A percentile compares a stretch with the other conserved stretches of the same genome.
Conservation (phyloP, 2,797 vertebrate species). For the Bucorvus abyssinicus region DNA sequence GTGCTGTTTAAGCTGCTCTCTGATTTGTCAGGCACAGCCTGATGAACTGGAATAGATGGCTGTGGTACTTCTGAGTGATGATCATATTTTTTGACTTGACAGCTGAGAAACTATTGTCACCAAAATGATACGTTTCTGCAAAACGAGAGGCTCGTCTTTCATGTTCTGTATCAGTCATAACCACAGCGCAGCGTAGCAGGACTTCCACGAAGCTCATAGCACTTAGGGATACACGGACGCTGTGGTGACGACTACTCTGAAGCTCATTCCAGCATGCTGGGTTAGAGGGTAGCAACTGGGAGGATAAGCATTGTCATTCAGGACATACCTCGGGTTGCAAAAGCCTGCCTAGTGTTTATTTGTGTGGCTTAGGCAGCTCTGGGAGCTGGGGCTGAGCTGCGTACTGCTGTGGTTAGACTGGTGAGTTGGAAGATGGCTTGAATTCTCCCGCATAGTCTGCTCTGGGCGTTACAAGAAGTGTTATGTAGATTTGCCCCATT, state of each 20-base stretch:
- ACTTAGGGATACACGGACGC: not conserved
- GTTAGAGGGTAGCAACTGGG: not conserved
- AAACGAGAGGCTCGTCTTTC: not conserved
- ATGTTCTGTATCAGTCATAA: not conserved
- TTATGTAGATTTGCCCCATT: not conserved
- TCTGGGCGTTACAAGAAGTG: not conserved
- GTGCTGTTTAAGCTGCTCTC: not conserved
- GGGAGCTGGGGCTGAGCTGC: not conserved
- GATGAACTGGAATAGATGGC: not conserved
- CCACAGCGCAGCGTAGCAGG: not conserved
- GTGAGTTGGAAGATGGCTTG: not conserved
- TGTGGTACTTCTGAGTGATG: not conserved
- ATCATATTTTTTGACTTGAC: not conserved
- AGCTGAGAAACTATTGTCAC: constrained; percentile 2
- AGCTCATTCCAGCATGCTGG: not conserved
- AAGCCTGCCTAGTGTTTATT: not conserved
- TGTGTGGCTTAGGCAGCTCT: not conserved
- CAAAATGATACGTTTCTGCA: not conserved
- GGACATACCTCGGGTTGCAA: not conserved
- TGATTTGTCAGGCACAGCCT: not conserved
- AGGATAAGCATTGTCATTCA: not conserved
- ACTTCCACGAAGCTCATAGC: not conserved
- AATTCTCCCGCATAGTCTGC: not conserved
- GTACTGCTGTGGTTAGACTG: not conserved
- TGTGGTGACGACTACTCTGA: not conserved